Conservation (phyloP, 1,140 invertebrate species). For the Drosophila nebulosa region DNA sequence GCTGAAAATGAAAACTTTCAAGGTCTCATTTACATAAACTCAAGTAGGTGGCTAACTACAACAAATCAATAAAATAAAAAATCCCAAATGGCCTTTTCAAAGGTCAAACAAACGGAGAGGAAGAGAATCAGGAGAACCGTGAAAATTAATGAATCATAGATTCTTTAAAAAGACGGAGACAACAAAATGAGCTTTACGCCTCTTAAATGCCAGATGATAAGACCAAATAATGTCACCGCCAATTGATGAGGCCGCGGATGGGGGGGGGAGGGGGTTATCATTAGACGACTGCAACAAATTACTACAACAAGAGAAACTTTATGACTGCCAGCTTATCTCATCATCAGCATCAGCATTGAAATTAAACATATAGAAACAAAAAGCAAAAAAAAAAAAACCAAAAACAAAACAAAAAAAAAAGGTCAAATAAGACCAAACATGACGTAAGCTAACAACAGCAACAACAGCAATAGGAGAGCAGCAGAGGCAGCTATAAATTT, state of each 20-base stretch:
- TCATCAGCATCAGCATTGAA: constrained; percentile 35
- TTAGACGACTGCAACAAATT: constrained; percentile 26
- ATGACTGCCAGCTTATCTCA: constrained; percentile 32
- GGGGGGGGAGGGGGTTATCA: constrained; percentile 26
- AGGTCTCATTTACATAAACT: constrained; percentile 38
- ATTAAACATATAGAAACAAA: constrained; percentile 5
- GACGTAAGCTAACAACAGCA: constrained; percentile 42
- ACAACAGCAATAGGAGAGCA: constrained; percentile 30
- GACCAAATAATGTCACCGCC: background rate
- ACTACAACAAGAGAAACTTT: background rate
- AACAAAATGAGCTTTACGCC: background rate
- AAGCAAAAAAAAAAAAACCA: background rate
- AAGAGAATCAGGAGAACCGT: background rate
- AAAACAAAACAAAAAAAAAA: constrained; percentile 17
- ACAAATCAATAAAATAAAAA: constrained; percentile 33
- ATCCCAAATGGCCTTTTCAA: constrained; percentile 14
- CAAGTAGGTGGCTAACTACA: constrained; percentile 4
- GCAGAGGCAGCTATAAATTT: constrained; percentile 38
- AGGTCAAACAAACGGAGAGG: constrained; percentile 24
- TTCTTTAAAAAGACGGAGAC: background rate
- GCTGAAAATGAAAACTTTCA: constrained; percentile 9
- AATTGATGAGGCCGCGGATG: too few species aligned
- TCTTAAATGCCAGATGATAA: background rate
- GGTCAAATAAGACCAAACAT: constrained; percentile 31
- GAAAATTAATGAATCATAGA: constrained; percentile 10